A percentile compares a stretch with the other conserved stretches of the same genome.
These are phyloP conservation scores for Poicephalus gulielmi DNA, from an alignment of 2,113 vertebrate species.

Conservation along the genomic window DNA sequence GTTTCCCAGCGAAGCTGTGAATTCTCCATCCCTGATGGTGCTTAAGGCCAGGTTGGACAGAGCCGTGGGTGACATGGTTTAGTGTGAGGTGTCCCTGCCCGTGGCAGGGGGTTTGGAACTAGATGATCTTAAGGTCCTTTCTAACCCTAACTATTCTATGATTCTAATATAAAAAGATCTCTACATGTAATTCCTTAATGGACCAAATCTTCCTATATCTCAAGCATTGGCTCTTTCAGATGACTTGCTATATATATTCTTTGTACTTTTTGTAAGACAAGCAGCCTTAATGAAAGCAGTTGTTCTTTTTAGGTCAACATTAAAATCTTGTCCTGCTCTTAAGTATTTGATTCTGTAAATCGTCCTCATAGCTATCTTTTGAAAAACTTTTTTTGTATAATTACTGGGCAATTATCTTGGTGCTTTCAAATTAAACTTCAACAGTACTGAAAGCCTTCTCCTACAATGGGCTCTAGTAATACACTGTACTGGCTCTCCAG, in stretches of 20 bases:
- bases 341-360: not conserved
- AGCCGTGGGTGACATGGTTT: too few relatives aligned
- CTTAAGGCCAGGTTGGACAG: too few relatives aligned
- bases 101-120: too few relatives aligned
- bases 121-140: too few relatives aligned
- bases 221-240: not conserved
- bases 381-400: not conserved
- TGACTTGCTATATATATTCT: not conserved
- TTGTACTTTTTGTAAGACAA: not conserved
- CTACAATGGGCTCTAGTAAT: conserved; percentile 22
- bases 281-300: not conserved
- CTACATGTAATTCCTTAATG: not conserved
- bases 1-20: too few relatives aligned
- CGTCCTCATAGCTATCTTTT: not conserved
- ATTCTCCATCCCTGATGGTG: too few relatives aligned
- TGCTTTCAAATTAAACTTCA: conserved; percentile 15
- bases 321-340: not conserved
- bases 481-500: not conserved
- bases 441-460: not conserved
- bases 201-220: not conserved
- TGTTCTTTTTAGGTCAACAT: not conserved
- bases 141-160: too few relatives aligned
- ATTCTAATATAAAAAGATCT: not conserved
- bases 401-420: not conserved
- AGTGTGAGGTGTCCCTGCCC: too few relatives aligned